Evolutionary conservation across 2,113 vertebrate species (phyloP).

Genomic region (Stegostoma tigrinum): DNA sequence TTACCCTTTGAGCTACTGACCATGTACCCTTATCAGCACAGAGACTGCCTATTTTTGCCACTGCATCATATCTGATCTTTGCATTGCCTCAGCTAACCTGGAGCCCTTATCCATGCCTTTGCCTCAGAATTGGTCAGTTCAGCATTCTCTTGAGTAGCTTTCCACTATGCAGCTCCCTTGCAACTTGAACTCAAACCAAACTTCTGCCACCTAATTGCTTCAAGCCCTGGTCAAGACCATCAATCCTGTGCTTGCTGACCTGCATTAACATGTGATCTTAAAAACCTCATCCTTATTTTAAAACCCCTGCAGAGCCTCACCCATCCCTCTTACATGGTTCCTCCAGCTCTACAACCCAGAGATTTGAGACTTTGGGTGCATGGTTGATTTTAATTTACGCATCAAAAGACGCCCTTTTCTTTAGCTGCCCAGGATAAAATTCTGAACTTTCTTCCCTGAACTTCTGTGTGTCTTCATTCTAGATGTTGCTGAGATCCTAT

Average conservation of each 20-base stretch:
- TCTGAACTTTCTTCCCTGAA: neutral
- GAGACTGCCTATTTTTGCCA: neutral
- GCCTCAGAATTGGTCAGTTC: neutral
- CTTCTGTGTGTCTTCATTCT: neutral
- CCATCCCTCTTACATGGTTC: neutral
- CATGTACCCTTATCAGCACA: neutral
- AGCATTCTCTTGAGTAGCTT: too few relatives aligned
- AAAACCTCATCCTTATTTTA: neutral
- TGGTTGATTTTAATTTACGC: neutral
- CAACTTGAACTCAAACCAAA: neutral
- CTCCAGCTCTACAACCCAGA: neutral
- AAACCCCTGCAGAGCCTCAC: neutral
- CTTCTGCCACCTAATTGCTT: neutral
- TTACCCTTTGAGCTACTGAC: neutral
- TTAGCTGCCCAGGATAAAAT: neutral
- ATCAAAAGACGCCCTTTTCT: neutral
- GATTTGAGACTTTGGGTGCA: neutral
- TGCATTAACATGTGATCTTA: neutral
- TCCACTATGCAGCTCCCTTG: neutral
- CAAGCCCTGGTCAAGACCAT: neutral
- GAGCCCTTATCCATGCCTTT: neutral
- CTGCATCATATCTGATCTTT: neutral
- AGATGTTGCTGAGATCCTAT: neutral
- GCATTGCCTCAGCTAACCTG: neutral
- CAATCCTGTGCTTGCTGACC: neutral